phyloP scores from a whole-genome alignment of 2,888 invertebrate species.

The Hirudinaria manillensis region DNA sequence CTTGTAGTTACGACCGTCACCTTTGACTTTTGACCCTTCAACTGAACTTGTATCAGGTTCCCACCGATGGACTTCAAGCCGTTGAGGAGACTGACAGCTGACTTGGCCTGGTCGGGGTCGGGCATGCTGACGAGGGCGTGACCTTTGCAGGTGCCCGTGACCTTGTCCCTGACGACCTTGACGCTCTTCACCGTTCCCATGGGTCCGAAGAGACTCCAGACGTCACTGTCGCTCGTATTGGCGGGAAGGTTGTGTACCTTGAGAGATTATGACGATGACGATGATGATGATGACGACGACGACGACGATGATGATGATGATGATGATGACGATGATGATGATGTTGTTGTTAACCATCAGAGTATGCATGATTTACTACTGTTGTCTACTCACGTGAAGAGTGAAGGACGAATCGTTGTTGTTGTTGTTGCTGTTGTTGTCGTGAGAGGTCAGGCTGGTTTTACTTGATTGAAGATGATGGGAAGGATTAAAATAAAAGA shows the following conservation, averaged over 20 bases:
- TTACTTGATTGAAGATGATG: too few species aligned
- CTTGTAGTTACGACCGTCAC: background rate
- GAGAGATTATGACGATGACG: slow-evolving; percentile 30
- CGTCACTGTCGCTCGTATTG: slow-evolving; percentile 11
- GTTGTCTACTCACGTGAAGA: too few species aligned
- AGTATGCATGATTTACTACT: too few species aligned
- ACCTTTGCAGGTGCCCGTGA: slow-evolving; percentile 19
- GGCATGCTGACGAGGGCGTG: slow-evolving; percentile 11
- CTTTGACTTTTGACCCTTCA: background rate
- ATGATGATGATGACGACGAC: slow-evolving; percentile 35
- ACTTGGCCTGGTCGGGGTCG: background rate
- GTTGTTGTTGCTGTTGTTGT: too few species aligned
- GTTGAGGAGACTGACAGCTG: background rate
- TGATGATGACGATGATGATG: slow-evolving; percentile 33
- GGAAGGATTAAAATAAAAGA: too few species aligned
- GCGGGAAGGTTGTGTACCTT: slow-evolving; percentile 21
- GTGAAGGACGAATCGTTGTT: too few species aligned
- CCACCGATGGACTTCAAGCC: background rate
- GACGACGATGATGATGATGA: slow-evolving; percentile 40
- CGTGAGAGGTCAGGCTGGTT: too few species aligned
- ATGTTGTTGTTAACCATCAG: too few species aligned
- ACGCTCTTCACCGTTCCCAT: slow-evolving; percentile 11
- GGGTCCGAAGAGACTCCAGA: slow-evolving; percentile 16
- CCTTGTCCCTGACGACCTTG: slow-evolving; percentile 15
- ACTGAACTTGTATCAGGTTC: background rate